phyloP scores from a whole-genome alignment of 2,113 vertebrate genomes.

The Uria aalge region DNA sequence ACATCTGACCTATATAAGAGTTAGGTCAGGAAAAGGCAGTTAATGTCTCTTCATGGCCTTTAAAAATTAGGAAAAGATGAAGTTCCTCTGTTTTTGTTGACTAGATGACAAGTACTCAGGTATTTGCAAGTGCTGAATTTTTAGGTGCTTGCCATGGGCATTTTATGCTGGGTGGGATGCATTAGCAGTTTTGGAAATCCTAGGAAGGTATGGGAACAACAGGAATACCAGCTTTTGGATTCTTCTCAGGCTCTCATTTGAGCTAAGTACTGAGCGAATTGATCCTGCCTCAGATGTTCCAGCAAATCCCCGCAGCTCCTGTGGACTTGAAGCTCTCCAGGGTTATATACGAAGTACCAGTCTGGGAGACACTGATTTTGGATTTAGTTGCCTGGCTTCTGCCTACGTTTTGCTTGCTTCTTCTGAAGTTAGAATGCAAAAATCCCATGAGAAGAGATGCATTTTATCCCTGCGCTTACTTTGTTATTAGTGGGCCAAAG shows the following conservation, averaged over 20 bases:
- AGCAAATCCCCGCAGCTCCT: not conserved
- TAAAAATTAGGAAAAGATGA: not conserved
- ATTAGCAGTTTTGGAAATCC: not conserved
- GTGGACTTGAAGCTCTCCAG: not conserved
- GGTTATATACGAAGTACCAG: not conserved
- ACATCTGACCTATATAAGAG: conserved; percentile 21
- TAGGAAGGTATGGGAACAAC: not conserved
- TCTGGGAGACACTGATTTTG: not conserved
- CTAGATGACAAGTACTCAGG: not conserved
- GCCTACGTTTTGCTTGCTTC: not conserved
- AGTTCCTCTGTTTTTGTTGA: not conserved
- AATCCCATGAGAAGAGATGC: fast-evolving
- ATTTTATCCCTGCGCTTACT: not conserved
- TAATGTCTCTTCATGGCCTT: not conserved
- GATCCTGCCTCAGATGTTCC: not conserved
- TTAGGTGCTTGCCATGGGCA: fast-evolving
- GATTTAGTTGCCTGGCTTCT: not conserved
- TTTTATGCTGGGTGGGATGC: not conserved
- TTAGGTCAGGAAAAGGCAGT: not conserved
- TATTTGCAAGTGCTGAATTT: not conserved
- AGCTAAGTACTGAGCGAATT: not conserved
- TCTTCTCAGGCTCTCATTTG: not conserved
- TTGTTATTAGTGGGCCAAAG: not conserved
- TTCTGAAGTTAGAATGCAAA: not conserved
- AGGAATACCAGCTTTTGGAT: not conserved